Conservation (phyloP, 2,888 invertebrate species). For the Pyralis farinalis region DNA sequence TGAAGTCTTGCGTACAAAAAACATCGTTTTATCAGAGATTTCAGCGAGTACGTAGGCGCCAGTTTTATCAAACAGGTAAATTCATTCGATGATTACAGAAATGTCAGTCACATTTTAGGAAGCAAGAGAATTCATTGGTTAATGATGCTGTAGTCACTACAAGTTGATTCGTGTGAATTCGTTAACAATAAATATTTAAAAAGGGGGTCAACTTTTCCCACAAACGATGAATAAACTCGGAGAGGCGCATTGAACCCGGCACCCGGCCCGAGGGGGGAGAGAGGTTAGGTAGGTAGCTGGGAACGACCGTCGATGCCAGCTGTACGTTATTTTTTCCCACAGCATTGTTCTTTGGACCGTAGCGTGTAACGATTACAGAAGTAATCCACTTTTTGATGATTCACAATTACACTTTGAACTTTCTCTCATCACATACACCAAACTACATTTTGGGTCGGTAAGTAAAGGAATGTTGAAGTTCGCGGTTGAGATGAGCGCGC, state of each 20-base stretch:
- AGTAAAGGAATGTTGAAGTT: slow-evolving; percentile 52
- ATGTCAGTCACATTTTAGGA: slow-evolving; percentile 23
- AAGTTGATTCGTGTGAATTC: slow-evolving; percentile 73
- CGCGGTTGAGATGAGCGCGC: slow-evolving; percentile 54
- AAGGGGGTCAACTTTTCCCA: slow-evolving; percentile 81
- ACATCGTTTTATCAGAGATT: slow-evolving; percentile 24
- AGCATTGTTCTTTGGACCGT: slow-evolving; percentile 80
- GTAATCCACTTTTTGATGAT: slow-evolving; percentile 47
- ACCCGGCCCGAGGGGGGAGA: slow-evolving; percentile 73
- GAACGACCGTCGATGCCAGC: slow-evolving; percentile 79
- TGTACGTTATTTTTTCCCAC: slow-evolving; percentile 83
- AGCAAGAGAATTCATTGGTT: slow-evolving; percentile 19
- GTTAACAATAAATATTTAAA: slow-evolving; percentile 77
- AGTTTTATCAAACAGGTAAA: slow-evolving; percentile 25
- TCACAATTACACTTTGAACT: slow-evolving; percentile 41
- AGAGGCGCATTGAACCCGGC: slow-evolving; percentile 80
- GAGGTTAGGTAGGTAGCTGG: slow-evolving; percentile 75
- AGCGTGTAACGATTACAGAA: slow-evolving; percentile 53
- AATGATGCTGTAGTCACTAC: slow-evolving; percentile 59
- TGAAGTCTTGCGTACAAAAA: slow-evolving; percentile 53
- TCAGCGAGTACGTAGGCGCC: slow-evolving; percentile 28
- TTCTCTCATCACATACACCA: slow-evolving; percentile 29
- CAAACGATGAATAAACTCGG: slow-evolving; percentile 80
- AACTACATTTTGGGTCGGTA: slow-evolving; percentile 61
- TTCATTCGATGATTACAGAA: slow-evolving; percentile 20